phyloP scores from a whole-genome alignment of 1,140 invertebrate species.

The Solenopsis invicta region DNA sequence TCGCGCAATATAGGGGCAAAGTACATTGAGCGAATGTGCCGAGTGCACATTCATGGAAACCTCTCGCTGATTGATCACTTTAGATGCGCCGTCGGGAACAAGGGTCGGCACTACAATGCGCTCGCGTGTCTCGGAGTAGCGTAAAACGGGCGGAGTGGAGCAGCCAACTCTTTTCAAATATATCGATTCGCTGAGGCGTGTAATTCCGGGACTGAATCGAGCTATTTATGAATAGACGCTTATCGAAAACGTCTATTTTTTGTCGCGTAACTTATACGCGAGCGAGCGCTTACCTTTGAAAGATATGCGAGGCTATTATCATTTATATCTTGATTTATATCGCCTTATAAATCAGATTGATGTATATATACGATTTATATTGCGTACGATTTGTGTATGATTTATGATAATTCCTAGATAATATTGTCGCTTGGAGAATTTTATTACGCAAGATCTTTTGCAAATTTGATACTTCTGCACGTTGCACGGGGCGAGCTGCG shows the following conservation, averaged over 20 bases:
- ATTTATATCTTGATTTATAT: conserved; percentile 16
- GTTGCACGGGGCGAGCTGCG: neutral
- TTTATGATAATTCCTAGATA: too few relatives aligned
- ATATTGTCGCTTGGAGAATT: neutral
- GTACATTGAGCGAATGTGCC: conserved; percentile 27
- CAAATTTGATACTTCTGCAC: neutral
- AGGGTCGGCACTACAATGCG: neutral
- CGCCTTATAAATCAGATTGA: too few relatives aligned
- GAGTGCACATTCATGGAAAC: conserved; percentile 26
- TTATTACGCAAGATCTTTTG: neutral
- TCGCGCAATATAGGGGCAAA: neutral
- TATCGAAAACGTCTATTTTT: neutral
- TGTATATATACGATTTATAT: too few relatives aligned
- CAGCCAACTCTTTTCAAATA: conserved; percentile 5
- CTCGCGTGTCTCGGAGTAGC: conserved; percentile 1
- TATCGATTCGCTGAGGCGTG: neutral
- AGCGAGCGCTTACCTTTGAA: neutral
- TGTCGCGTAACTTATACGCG: neutral
- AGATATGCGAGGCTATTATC: neutral
- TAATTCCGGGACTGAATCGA: neutral
- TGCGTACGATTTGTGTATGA: too few relatives aligned
- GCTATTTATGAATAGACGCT: conserved; percentile 1
- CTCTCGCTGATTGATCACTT: conserved; percentile 31
- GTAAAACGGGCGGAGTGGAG: neutral
- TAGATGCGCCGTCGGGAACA: conserved; percentile 5